These are phyloP conservation scores for Pseudomugil gertrudae DNA, from an alignment of 2,797 vertebrate genomes.

Conservation along the genomic window DNA sequence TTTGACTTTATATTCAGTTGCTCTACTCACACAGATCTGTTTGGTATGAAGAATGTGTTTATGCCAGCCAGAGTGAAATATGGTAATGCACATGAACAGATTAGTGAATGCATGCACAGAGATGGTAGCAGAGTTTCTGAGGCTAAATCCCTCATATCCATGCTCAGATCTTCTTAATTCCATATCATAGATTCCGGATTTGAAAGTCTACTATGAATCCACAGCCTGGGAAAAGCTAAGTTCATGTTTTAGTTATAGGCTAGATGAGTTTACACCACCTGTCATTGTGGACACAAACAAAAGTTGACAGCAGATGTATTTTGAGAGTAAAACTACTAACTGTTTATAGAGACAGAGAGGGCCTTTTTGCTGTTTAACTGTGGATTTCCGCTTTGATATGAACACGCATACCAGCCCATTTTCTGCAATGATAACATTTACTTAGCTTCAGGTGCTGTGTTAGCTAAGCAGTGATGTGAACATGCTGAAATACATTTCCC, in stretches of 20 bases:
- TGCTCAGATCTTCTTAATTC: constrained; percentile 30
- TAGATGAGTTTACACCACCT: constrained; percentile 40
- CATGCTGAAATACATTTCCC: constrained; percentile 29
- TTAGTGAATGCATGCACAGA: neutral
- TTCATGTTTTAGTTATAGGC: constrained; percentile 39
- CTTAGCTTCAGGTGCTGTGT: constrained; percentile 48
- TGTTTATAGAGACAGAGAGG: constrained; percentile 61
- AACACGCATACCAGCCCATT: constrained; percentile 41
- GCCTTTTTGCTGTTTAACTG: constrained; percentile 45
- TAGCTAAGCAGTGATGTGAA: constrained; percentile 47
- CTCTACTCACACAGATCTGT: too few species aligned
- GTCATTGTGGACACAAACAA: constrained; percentile 53
- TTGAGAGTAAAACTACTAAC: constrained; percentile 26
- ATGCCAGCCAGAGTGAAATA: neutral
- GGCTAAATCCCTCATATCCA: constrained; percentile 32
- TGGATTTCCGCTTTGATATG: constrained; percentile 47
- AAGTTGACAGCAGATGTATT: constrained; percentile 44
- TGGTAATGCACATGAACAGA: neutral
- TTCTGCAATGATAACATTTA: constrained; percentile 58
- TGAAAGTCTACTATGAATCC: constrained; percentile 24
- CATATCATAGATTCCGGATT: constrained; percentile 26
- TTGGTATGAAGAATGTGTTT: neutral
- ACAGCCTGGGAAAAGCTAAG: constrained; percentile 2
- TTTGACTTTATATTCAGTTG: too few species aligned
- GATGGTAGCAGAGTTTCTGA: neutral